A percentile compares a stretch with the other conserved stretches of the same genome.
Conservation (phyloP, 2,113 vertebrate species). For the Caretta caretta region DNA sequence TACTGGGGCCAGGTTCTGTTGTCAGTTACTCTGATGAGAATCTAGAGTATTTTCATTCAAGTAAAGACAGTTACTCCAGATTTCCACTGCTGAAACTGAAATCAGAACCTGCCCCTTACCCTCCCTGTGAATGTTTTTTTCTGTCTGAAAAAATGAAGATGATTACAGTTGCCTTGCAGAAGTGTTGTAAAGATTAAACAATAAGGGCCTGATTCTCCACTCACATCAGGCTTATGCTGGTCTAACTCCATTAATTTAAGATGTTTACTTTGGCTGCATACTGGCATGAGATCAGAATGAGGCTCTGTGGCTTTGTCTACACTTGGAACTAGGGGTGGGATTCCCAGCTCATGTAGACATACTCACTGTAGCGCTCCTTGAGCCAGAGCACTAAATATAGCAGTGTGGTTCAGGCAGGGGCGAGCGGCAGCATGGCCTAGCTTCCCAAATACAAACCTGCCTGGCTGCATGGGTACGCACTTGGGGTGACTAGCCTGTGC, state of each 20-base stretch:
- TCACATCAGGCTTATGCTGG: not conserved
- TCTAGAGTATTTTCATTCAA: not conserved
- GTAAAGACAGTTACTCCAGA: not conserved
- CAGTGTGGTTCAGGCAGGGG: not conserved
- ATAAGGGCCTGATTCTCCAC: not conserved
- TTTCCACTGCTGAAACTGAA: not conserved
- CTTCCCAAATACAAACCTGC: not conserved
- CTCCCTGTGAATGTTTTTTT: not conserved
- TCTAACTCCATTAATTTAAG: not conserved
- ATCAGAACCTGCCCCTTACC: not conserved
- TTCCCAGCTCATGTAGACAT: not conserved
- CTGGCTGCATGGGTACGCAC: not conserved
- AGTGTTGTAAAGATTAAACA: not conserved
- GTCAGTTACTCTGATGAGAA: not conserved
- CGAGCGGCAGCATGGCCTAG: not conserved
- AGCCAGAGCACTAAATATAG: not conserved
- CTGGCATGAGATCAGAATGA: not conserved
- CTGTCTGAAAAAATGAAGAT: not conserved
- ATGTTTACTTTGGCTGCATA: not conserved
- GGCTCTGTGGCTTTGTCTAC: not conserved
- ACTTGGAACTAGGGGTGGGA: not conserved
- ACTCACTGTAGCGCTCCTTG: not conserved
- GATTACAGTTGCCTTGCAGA: not conserved
- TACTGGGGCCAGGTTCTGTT: not conserved
- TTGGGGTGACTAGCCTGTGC: not conserved